Evolutionary conservation across 2,797 vertebrate genomes (phyloP).

Genomic region (Gymnoscopelus braueri): DNA sequence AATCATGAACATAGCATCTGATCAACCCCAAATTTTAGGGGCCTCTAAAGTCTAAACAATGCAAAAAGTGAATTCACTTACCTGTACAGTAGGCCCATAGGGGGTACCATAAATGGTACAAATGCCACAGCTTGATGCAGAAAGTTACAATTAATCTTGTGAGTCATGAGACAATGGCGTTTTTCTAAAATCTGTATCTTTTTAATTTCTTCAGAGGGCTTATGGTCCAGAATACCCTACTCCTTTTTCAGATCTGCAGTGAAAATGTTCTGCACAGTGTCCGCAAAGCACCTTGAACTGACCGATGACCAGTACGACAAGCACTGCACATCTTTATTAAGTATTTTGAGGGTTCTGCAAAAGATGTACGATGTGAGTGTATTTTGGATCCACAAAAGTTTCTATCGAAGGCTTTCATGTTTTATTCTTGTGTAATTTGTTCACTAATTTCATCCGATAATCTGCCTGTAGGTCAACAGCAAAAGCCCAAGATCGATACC

Average conservation of each 20-base stretch:
- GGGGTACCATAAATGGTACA: too few species aligned
- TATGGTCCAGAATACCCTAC: conserved; percentile 71
- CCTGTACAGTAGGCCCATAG: too few species aligned
- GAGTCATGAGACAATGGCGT: neutral
- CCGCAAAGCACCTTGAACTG: conserved; percentile 5
- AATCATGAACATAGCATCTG: too few species aligned
- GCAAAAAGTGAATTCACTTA: too few species aligned
- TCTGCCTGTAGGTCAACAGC: conserved; percentile 6
- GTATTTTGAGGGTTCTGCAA: conserved; percentile 51
- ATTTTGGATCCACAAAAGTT: neutral
- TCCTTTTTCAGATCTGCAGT: conserved; percentile 65
- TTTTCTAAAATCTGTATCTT: neutral
- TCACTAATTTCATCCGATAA: neutral
- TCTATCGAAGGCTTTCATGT: neutral
- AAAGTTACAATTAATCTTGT: too few species aligned
- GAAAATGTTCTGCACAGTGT: conserved; percentile 42
- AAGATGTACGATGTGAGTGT: conserved; percentile 67
- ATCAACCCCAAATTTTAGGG: too few species aligned
- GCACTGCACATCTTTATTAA: neutral
- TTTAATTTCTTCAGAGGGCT: conserved; percentile 58
- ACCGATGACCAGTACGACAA: neutral
- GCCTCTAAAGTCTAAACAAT: too few species aligned
- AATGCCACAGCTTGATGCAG: too few species aligned
- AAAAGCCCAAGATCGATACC: neutral
- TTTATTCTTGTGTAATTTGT: neutral